Evolutionary conservation across 2,888 invertebrate genomes (phyloP).

Genomic region (Pseudolycoriella hygida): DNA sequence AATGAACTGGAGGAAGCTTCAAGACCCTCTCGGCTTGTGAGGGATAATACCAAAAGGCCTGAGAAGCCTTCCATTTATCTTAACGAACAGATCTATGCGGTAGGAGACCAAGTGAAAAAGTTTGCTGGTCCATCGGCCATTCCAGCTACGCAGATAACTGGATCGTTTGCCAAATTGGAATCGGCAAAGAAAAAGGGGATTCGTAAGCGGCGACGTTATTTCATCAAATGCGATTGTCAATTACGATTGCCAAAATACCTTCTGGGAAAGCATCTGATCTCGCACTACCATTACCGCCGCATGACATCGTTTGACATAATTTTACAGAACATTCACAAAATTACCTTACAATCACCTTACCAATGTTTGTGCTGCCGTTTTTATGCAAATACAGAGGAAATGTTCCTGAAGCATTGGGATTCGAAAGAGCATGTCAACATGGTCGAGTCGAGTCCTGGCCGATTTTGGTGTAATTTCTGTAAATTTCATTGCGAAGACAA

Average conservation of each 20-base stretch:
- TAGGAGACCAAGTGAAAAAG: conserved; percentile 13
- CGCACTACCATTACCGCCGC: conserved; percentile 67
- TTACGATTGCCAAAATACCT: conserved; percentile 46
- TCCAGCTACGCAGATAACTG: conserved; percentile 9
- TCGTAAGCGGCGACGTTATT: conserved; percentile 37
- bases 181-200: conserved; percentile 22
- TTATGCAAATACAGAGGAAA: conserved; percentile 59
- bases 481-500: conserved; percentile 46
- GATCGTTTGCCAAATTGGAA: conserved; percentile 10
- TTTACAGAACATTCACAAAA: conserved; percentile 55
- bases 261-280: conserved; percentile 72
- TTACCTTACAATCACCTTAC: conserved; percentile 67
- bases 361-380: conserved; percentile 73
- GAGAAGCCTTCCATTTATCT: conserved; percentile 27
- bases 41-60: neutral
- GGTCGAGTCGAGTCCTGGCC: conserved; percentile 31
- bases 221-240: conserved; percentile 51
- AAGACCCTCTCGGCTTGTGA: neutral
- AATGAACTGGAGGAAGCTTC: conserved; percentile 47
- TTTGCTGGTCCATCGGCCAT: conserved; percentile 14
- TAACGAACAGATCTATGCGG: conserved; percentile 23
- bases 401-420: conserved; percentile 56
- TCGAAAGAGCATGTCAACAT: conserved; percentile 40
- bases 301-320: conserved; percentile 46
- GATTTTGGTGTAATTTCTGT: conserved; percentile 57